Percentiles rank a stretch among this genome's conserved stretches.
Evolutionary conservation across 2,113 vertebrate species (phyloP).

Genomic region (Pluvialis apricaria): DNA sequence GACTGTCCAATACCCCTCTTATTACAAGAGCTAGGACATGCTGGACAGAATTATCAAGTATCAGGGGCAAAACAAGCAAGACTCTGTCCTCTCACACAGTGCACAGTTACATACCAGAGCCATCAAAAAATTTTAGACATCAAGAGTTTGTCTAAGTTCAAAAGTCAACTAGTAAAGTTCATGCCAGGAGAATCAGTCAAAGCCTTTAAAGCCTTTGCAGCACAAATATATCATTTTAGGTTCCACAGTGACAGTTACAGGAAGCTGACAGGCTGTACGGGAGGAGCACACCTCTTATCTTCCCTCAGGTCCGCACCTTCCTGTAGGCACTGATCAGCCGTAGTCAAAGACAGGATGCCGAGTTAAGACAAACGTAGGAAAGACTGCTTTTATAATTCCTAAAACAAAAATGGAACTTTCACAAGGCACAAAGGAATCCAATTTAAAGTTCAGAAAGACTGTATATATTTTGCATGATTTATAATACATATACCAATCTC

Average conservation of each 20-base stretch:
- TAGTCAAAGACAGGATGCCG: neutral
- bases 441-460: neutral
- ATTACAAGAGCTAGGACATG: neutral
- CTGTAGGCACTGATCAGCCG: neutral
- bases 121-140: neutral
- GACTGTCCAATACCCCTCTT: neutral
- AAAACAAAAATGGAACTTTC: neutral
- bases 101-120: neutral
- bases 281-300: neutral
- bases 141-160: neutral
- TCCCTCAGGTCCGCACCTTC: neutral
- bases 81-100: neutral
- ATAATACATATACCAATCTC: neutral
- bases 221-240: neutral
- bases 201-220: neutral
- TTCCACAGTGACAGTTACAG: neutral
- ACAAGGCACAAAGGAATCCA: neutral
- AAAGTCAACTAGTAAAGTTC: neutral
- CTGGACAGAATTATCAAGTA: neutral
- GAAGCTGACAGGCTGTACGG: neutral
- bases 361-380: neutral
- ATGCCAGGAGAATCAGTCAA: neutral
- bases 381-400: neutral
- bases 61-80: neutral
- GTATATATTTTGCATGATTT: neutral